A percentile compares a stretch with the other conserved stretches of the same genome.
Evolutionary conservation across 2,888 invertebrate genomes (phyloP).

Genomic region (Bombylius major): DNA sequence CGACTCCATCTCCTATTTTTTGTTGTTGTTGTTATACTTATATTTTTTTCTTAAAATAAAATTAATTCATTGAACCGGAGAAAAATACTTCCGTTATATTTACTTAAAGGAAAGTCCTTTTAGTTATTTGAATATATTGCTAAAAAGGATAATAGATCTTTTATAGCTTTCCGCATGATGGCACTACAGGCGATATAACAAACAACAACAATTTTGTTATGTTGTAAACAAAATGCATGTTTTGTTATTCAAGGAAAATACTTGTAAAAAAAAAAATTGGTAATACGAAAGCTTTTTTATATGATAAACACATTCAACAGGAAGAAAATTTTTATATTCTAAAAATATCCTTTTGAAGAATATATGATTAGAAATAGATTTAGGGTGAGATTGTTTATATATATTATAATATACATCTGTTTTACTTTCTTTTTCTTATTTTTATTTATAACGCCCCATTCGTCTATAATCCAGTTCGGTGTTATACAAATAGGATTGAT

Average conservation of each 20-base stretch:
- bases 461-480: too few relatives aligned
- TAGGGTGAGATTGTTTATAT: not conserved
- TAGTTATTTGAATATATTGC: too few relatives aligned
- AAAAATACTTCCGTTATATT: not conserved
- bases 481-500: too few relatives aligned
- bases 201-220: too few relatives aligned
- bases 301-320: not conserved
- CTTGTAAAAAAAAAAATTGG: too few relatives aligned
- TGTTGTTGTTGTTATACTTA: too few relatives aligned
- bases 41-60: too few relatives aligned
- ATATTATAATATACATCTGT: not conserved
- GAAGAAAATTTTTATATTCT: not conserved
- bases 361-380: not conserved
- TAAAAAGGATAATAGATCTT: not conserved
- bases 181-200: not conserved
- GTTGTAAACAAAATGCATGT: too few relatives aligned
- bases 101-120: not conserved
- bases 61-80: not conserved
- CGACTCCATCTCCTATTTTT: too few relatives aligned
- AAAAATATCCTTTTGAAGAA: not conserved
- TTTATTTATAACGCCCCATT: not conserved
- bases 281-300: too few relatives aligned
- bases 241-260: too few relatives aligned
- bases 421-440: not conserved
- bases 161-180: conserved; percentile 3